Conservation (phyloP, 2,797 vertebrate species). For the Delichon dasypus region DNA sequence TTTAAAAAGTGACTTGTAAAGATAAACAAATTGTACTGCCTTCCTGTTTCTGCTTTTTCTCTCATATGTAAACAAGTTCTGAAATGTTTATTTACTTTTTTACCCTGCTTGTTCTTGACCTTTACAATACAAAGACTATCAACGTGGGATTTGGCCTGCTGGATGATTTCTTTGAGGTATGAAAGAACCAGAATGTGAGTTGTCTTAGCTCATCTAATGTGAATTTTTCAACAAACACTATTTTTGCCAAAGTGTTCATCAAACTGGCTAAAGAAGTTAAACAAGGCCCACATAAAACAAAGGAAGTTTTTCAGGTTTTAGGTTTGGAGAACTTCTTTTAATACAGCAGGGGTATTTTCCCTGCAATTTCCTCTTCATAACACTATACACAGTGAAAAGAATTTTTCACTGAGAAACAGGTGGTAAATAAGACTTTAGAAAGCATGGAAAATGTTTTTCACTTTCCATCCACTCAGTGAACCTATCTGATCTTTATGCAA, state of each 20-base stretch:
- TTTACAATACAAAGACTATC: not conserved
- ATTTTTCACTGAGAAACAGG: not conserved
- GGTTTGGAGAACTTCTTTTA: not conserved
- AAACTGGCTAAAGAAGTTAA: not conserved
- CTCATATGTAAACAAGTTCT: not conserved
- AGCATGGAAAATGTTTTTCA: not conserved
- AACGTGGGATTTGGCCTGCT: not conserved
- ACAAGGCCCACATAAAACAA: not conserved
- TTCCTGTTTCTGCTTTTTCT: not conserved
- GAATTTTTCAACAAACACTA: not conserved
- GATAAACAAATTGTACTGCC: not conserved
- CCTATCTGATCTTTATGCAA: not conserved
- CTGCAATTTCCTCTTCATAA: not conserved
- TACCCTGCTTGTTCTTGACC: not conserved
- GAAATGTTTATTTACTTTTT: not conserved
- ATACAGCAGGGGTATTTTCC: not conserved
- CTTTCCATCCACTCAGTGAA: not conserved
- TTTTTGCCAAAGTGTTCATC: not conserved
- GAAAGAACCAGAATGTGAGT: not conserved
- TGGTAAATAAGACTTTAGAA: not conserved
- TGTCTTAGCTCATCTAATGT: not conserved
- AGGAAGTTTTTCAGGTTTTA: not conserved
- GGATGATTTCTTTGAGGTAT: not conserved
- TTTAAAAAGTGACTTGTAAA: constrained; percentile 1
- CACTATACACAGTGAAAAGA: not conserved